Percentiles rank a stretch among this genome's conserved stretches.
Conservation (phyloP, 2,888 invertebrate genomes). For the Cataglyphis rosenhaueri region DNA sequence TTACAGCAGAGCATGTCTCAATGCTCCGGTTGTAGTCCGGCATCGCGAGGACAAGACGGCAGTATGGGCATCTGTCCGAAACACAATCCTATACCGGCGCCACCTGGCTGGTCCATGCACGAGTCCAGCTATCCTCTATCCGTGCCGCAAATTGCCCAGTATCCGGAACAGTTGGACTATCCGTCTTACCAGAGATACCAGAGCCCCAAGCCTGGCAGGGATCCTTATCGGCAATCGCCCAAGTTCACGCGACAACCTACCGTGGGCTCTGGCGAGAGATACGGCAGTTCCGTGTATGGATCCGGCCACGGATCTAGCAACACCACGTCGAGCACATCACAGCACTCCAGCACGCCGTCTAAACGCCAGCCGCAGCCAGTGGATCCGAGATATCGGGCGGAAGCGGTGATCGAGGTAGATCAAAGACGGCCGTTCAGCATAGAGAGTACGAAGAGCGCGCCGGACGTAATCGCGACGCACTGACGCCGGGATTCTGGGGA, state of each 20-base stretch:
- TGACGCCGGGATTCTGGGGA: slow-evolving; percentile 88
- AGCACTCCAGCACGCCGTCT: slow-evolving; percentile 72
- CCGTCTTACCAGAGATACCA: slow-evolving; percentile 79
- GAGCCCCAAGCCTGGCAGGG: slow-evolving; percentile 76
- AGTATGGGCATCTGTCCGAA: slow-evolving; percentile 76
- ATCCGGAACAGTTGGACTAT: slow-evolving; percentile 75
- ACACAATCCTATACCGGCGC: slow-evolving; percentile 82
- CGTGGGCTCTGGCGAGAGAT: slow-evolving; percentile 80
- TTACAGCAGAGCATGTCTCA: slow-evolving; percentile 67
- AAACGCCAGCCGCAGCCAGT: slow-evolving; percentile 67
- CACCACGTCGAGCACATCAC: slow-evolving; percentile 66
- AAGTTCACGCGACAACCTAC: slow-evolving; percentile 71
- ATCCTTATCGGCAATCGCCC: slow-evolving; percentile 68
- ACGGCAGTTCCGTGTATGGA: slow-evolving; percentile 80
- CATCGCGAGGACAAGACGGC: slow-evolving; percentile 72
- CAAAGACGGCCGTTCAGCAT: slow-evolving; percentile 90
- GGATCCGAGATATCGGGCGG: slow-evolving; percentile 86
- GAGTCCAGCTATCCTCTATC: slow-evolving; percentile 73
- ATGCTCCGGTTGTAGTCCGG: slow-evolving; percentile 79
- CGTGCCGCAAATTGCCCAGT: slow-evolving; percentile 64
- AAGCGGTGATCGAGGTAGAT: slow-evolving; percentile 88
- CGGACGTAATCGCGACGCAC: slow-evolving; percentile 95
- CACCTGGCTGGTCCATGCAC: slow-evolving; percentile 82
- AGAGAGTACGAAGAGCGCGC: slow-evolving; percentile 95
- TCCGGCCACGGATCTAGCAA: slow-evolving; percentile 75